A percentile compares a stretch with the other conserved stretches of the same genome.
phyloP scores from a whole-genome alignment of 2,113 vertebrate species.

The Rhineura floridana region DNA sequence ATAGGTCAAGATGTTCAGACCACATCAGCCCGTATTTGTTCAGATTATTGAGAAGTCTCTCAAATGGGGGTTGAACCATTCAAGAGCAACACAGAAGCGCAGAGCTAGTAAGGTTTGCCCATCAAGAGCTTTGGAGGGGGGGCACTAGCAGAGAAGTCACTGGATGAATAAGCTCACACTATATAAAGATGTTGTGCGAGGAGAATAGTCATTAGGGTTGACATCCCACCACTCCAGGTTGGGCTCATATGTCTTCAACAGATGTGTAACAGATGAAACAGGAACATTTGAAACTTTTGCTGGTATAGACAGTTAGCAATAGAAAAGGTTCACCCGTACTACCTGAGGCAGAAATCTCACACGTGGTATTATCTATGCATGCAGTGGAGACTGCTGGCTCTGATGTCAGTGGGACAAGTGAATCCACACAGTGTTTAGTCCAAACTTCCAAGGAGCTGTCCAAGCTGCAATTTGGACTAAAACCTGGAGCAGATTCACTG shows the following conservation, averaged over 20 bases:
- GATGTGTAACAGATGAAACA: neutral
- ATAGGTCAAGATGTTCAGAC: neutral
- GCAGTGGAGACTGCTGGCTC: too few relatives aligned
- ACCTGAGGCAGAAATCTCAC: neutral
- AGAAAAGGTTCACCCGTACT: neutral
- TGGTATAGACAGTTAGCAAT: neutral
- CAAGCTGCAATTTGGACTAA: too few relatives aligned
- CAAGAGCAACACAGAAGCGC: neutral
- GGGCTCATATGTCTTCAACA: neutral
- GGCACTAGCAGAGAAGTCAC: neutral
- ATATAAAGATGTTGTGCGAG: neutral
- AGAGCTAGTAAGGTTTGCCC: too few relatives aligned
- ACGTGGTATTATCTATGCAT: neutral
- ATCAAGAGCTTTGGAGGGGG: neutral
- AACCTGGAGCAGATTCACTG: too few relatives aligned
- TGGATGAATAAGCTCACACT: neutral
- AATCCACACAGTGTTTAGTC: too few relatives aligned
- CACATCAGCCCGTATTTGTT: neutral
- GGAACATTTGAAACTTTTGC: neutral
- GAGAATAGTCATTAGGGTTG: too few relatives aligned
- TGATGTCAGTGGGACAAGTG: too few relatives aligned
- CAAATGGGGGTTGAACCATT: neutral
- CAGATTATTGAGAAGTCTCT: neutral
- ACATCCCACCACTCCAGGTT: too few relatives aligned
- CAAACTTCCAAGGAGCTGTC: too few relatives aligned